Evolutionary conservation across 2,797 vertebrate species (phyloP), one percentile per base, ranked within the genome.

Genomic region (Stomatorhinus walkeri): DNA sequence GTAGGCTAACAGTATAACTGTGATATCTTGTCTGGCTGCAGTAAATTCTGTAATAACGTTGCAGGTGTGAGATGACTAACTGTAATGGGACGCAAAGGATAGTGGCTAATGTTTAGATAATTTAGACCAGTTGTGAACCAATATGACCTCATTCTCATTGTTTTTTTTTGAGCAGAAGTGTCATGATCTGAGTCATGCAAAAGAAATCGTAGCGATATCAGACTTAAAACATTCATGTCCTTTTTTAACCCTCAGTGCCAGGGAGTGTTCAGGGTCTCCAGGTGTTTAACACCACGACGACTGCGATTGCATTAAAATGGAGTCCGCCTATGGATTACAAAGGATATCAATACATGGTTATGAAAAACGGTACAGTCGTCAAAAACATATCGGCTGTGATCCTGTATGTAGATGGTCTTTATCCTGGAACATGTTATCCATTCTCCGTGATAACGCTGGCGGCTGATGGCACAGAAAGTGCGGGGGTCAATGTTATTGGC

Each of bases 371-470:
- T 0, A 0, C 0, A 0, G 3, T n/a, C n/a, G 0, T 0, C 0
- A 87, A 92, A 46, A 8, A 49, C 2, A 43, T 12, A 59, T 49
- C 72, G 7, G 16, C 14, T 90, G n/a, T 0, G 79, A 46, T 0
- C 9, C 0, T 40, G 68, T 0, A 6, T 1, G 28, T 36, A 14
- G 68, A 2, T 0, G 0, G 1, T 1, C 91, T 96, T 87, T 14
- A 0, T 52, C 91, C 95, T 90, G 95, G 95, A 36, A 94, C 54
- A 7, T 0, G 0, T 0, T 95, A 95, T 51, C 28, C 48, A 36
- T 72, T 94, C 3, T 91, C 0, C 1, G 94, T 96, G 46, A 94
- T 84, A 59, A 93, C 94, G 24, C 28, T 88, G 90, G 94, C 94
- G 0, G 49, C 43, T 24, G 94, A 95, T 88, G 52, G 84, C 79